Evolutionary conservation across 2,888 invertebrate genomes (phyloP), one percentile per base, ranked within the genome.

Genomic region (Ectobius pallidus): DNA sequence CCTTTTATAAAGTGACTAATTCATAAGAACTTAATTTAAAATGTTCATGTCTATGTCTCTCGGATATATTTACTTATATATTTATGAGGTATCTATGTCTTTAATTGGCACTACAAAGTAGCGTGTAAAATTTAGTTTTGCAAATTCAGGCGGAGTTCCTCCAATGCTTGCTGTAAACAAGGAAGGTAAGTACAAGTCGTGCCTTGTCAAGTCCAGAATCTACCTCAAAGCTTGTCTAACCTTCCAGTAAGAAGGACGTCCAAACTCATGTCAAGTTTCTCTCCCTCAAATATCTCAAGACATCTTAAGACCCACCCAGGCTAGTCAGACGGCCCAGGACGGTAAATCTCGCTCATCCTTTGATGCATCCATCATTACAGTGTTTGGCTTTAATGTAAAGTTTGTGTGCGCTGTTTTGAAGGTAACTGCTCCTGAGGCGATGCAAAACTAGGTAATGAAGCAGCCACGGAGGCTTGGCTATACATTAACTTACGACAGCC

Each of bases 341-440:
- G 65, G 42, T 65, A 63, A 63, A 63, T 42, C 61, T 61, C 61
- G n/a, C 55, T 32, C 62, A 62, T 62, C 62, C 65, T 65, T 65
- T 46, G 65, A 65, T 65, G 65, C 65, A 65, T 65, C 65, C 65
- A 65, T 65, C 46, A 65, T 65, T 65, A 65, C 65, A 46, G 46
- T 44, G 63, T 62, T 62, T 62, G 62, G 62, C 62, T 62, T 34
- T 62, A 62, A n/a, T 62, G 11, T 27, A 46, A 65, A 65, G 65
- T 65, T 65, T 65, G 65, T 65, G 63, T 63, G 42, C 25, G 63
- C 63, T 65, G 65, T 65, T 65, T 44, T 46, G 65, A 65, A 65
- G 65, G 65, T n/a, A 65, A 30, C 42, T 27, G 11, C 27, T 44
- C 65, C 65, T 30, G 25, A 25, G 65, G 65, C 65, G 46, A 44